These are phyloP conservation scores for Gnathonemus longibarbis DNA, from an alignment of 2,113 vertebrate genomes.

Conservation along the genomic window DNA sequence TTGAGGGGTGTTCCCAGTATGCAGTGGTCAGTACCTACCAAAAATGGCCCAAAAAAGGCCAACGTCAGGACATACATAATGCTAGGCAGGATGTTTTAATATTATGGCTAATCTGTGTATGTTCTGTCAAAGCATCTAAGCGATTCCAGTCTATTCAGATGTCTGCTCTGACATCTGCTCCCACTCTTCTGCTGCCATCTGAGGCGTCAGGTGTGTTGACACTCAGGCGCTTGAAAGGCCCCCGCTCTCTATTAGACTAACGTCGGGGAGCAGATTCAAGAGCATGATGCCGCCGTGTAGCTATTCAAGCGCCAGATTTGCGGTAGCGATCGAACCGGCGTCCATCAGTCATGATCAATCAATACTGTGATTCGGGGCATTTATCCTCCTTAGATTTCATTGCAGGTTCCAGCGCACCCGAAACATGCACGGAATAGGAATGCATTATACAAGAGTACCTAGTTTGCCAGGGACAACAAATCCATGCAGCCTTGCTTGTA, in stretches of 20 bases:
- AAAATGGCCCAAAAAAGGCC: background rate
- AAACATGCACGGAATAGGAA: background rate
- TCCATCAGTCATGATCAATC: conserved; percentile 9
- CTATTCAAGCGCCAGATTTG: background rate
- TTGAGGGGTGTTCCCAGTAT: background rate
- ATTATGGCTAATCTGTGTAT: background rate
- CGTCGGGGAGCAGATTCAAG: background rate
- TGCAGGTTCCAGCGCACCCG: background rate
- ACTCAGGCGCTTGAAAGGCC: background rate
- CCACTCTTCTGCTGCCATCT: background rate
- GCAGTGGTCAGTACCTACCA: background rate
- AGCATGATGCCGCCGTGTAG: background rate
- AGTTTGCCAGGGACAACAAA: background rate
- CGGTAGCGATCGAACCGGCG: background rate
- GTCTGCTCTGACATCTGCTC: background rate
- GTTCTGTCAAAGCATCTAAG: background rate
- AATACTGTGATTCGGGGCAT: background rate
- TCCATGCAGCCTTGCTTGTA: background rate
- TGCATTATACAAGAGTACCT: background rate
- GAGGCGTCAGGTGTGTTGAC: background rate
- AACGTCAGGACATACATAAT: background rate
- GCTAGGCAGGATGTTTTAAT: background rate
- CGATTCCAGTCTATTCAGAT: background rate
- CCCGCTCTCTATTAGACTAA: background rate
- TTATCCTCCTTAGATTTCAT: background rate